Evolutionary conservation across 2,888 invertebrate species (phyloP), one percentile per base, ranked within the genome.

Genomic region (Yponomeuta plumbellus): DNA sequence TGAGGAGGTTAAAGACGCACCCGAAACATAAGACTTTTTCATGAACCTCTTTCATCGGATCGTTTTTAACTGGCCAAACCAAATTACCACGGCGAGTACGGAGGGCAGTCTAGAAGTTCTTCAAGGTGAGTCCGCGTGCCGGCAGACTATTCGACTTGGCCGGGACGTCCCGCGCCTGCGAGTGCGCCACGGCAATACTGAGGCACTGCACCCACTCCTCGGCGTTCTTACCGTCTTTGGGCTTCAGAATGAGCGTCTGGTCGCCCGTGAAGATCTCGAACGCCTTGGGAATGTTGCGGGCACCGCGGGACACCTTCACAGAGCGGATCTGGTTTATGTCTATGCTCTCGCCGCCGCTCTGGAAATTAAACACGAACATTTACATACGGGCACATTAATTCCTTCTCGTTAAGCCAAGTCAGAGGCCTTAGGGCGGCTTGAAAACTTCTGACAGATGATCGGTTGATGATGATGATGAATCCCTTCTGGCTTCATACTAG

Each of bases 201-300:
- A 98, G 93, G 84, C 97, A 98, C 85, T 98, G 98, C 62, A 98
- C 97, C 97, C 98, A 98, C 84, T 98, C 96, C 86, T 98, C 98
- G 0, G 97, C 98, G 83, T 98, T 96, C 86, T 97, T 97, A 61
- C 97, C 97, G 81, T 97, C 97, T 84, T 97, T 97, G 10, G 98
- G 98, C 89, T 98, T 98, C 73, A 98, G 93, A 76, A 98, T 97
- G 72, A 97, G 94, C 11, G 97, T 96, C 84, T 97, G 97, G 85
- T 98, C 97, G 66, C 96, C 96, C 0, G 98, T 98, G 91, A 98
- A 98, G 75, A 98, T 98, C 92, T 98, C 98, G 91, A 98, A 98
- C 0, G 98, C 98, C 84, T 97, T 97, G 23, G 98, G 98, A 75
- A 98, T 97, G 88, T 97, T 97, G 66, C 98, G 93, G 11, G 97